Percentiles rank a stretch among this genome's conserved stretches.
Evolutionary conservation across 64 coral and sea anemone genomes (phyloP).

Genomic region (Trachythela sp.): DNA sequence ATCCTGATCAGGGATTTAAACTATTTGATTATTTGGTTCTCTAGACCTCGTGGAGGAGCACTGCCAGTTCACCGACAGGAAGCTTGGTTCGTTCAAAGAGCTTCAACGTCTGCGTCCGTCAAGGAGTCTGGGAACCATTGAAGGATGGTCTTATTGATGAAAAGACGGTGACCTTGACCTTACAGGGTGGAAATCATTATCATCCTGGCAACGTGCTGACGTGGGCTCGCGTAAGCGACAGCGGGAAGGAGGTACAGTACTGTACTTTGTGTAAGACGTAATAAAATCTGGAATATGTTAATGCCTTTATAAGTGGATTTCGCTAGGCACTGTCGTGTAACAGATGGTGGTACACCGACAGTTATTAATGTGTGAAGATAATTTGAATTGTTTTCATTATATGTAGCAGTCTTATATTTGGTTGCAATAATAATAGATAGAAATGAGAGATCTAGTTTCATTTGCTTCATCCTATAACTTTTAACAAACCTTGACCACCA

Average conservation of each 20-base stretch:
- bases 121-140: conserved; percentile 87
- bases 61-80: conserved; percentile 28
- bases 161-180: conserved; percentile 45
- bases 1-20: too few species aligned
- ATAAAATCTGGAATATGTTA: too few species aligned
- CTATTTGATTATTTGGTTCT: background rate
- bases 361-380: too few species aligned
- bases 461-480: too few species aligned
- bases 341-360: too few species aligned
- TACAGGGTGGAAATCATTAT: conserved; percentile 48
- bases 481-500: too few species aligned
- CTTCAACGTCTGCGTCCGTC: conserved; percentile 62
- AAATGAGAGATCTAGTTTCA: too few species aligned
- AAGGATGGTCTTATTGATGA: conserved; percentile 46
- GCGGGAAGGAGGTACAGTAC: conserved; percentile 26
- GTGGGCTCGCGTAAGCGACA: background rate
- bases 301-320: too few species aligned
- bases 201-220: conserved; percentile 67
- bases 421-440: too few species aligned
- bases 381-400: too few species aligned
- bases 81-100: conserved; percentile 85
- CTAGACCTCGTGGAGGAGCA: background rate
- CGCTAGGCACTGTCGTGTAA: too few species aligned
- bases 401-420: too few species aligned
- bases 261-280: background rate